Evolutionary conservation across 2,113 vertebrate species (phyloP), one percentile per base, ranked within the genome.

Genomic region (Gymnocephalus cernua): DNA sequence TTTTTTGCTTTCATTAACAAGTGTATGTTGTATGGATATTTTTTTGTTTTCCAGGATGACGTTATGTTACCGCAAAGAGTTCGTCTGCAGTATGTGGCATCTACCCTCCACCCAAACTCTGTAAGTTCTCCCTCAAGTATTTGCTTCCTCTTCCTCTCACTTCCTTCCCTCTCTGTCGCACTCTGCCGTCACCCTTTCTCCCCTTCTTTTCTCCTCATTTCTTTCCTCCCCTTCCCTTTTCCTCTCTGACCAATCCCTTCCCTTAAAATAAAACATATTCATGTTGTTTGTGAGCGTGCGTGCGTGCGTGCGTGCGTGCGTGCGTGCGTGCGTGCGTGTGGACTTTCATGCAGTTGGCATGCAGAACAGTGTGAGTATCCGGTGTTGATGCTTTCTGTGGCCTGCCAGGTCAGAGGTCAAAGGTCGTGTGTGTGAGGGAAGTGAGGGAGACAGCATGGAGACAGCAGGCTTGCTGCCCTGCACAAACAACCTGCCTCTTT

Each of bases 21-120:
- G n/a, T n/a, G n/a, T n/a, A 29, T 23, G 21, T 38, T 1, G 3
- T 57, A 29, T n/a, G 18, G 0, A 69, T 47, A 11, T 53, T 72
- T 54, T 51, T 54, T 53, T 54, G 32, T 67, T 1, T 56, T 93
- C 89, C 90, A 99, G 98, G 98, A 99, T 79, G 98, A 99, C 44
- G 92, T 97, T 78, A 99, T 99, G 98, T 95, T 96, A 94, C 96
- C 97, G 1, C 95, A 96, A 92, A 95, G 98, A 86, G 95, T 99
- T 71, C 93, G 96, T 48, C 91, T 99, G 69, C 98, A 99, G 78
- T 91, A 95, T 11, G 84, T 97, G 62, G 93, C 94, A 1, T 95
- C 96, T 51, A 15, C 93, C 59, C 91, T 81, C 45, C 94, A 95
- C 79, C 96, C 95, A n/a, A 88, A 89, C 14, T 95, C 94, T 53